A percentile compares a stretch with the other conserved stretches of the same genome.
These are phyloP conservation scores for Macquaria australasica DNA, from an alignment of 2,113 vertebrate species.

Conservation along the genomic window DNA sequence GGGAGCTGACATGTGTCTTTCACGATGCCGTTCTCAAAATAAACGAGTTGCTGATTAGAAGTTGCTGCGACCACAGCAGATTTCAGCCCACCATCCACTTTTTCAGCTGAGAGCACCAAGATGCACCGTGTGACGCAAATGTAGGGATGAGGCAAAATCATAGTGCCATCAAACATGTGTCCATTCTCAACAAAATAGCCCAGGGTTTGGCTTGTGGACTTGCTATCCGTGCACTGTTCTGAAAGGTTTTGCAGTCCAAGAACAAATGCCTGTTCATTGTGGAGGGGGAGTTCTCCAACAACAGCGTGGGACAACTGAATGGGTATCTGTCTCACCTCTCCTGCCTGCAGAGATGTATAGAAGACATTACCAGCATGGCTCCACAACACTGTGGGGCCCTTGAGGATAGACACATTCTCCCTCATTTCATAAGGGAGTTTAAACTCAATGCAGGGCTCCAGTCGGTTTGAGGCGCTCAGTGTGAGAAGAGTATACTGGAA, in stretches of 20 bases:
- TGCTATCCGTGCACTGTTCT: constrained; percentile 27
- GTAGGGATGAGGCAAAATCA: constrained; percentile 90
- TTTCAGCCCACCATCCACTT: constrained; percentile 67
- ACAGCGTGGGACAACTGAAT: constrained; percentile 83
- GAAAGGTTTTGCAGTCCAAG: constrained; percentile 79
- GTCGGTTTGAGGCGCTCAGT: constrained; percentile 80
- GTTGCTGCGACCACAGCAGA: constrained; percentile 86
- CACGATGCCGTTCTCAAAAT: constrained; percentile 88
- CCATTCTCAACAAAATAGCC: constrained; percentile 83
- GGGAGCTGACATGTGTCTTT: constrained; percentile 89
- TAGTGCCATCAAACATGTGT: constrained; percentile 70
- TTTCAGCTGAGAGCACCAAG: constrained; percentile 77
- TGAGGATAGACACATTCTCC: constrained; percentile 83
- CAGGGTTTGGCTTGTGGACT: constrained; percentile 75
- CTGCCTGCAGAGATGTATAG: constrained; percentile 79
- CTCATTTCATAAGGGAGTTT: constrained; percentile 83
- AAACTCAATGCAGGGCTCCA: constrained; percentile 85
- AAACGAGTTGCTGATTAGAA: constrained; percentile 88
- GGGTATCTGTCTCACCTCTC: constrained; percentile 81
- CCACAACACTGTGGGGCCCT: constrained; percentile 92
- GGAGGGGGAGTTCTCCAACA: constrained; percentile 84
- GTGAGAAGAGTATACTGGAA: constrained; percentile 86
- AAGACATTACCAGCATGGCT: constrained; percentile 80
- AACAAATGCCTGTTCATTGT: constrained; percentile 79
- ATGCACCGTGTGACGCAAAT: constrained; percentile 84